Evolutionary conservation across 2,888 invertebrate species (phyloP).

Genomic region (Leptogaster cylindrica): DNA sequence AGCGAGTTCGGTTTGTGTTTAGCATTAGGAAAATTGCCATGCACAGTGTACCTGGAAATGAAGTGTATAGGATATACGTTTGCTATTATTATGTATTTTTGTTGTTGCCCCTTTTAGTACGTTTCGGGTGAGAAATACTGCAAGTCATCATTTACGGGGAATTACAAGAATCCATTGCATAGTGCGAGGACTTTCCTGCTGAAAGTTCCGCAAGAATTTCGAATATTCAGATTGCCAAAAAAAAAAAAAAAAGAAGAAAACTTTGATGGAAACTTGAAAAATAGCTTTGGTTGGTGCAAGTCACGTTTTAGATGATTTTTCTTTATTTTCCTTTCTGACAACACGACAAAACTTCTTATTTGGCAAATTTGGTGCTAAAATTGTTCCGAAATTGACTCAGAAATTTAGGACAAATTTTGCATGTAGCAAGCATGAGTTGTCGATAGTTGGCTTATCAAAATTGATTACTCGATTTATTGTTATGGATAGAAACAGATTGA

Average conservation of each 20-base stretch:
- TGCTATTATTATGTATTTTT: conserved; percentile 33
- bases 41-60: conserved; percentile 35
- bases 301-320: conserved; percentile 21
- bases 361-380: no score
- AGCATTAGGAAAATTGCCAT: conserved; percentile 35
- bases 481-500: no score
- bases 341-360: no score
- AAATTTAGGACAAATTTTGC: no score
- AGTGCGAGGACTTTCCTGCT: background rate
- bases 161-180: background rate
- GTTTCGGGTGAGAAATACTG: conserved; percentile 1
- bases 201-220: background rate
- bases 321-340: conserved; percentile 9
- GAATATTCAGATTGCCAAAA: no score
- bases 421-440: no score
- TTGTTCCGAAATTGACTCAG: no score
- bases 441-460: no score
- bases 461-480: no score
- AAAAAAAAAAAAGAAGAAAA: no score
- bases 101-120: background rate
- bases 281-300: no score
- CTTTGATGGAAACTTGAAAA: no score
- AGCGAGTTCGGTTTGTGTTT: conserved; percentile 1
- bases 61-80: conserved; percentile 17
- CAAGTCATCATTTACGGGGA: conserved; percentile 12